A percentile compares a stretch with the other conserved stretches of the same genome.
Conservation (phyloP, 2,113 vertebrate species). For the Coptodon rendalli region DNA sequence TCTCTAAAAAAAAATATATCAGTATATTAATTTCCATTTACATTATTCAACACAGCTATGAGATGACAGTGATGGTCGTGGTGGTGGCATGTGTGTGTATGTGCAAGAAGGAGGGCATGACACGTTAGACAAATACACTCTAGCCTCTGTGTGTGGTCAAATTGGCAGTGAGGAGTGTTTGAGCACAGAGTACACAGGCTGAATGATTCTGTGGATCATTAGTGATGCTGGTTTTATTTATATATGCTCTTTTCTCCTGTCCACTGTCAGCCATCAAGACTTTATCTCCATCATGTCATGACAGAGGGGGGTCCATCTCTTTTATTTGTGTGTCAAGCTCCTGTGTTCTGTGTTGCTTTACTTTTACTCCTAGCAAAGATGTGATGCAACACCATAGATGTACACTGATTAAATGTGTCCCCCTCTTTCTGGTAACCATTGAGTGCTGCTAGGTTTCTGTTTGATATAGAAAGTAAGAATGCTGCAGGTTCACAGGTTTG, state of each 20-base stretch:
- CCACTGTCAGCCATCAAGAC: not conserved
- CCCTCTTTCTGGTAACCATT: not conserved
- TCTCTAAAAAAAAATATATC: constrained; percentile 73
- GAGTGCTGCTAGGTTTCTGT: constrained; percentile 21
- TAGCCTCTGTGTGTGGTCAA: not conserved
- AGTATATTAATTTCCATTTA: constrained; percentile 37
- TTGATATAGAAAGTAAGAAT: constrained; percentile 58
- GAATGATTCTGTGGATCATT: constrained; percentile 55
- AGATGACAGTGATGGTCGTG: constrained; percentile 29
- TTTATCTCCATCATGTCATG: not conserved
- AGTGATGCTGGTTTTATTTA: constrained; percentile 47
- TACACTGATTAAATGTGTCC: constrained; percentile 8
- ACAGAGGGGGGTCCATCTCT: not conserved
- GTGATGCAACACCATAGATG: constrained; percentile 30
- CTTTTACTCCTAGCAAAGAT: constrained; percentile 22
- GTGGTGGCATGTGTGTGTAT: not conserved
- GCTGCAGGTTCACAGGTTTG: constrained; percentile 21
- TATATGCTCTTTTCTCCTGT: constrained; percentile 52
- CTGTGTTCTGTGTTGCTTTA: not conserved
- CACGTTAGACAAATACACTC: constrained; percentile 72
- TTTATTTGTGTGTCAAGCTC: not conserved
- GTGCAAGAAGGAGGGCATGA: not conserved
- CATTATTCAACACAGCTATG: constrained; percentile 55
- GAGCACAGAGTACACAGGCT: constrained; percentile 54
- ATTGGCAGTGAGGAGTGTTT: not conserved